Percentiles rank a stretch among this genome's conserved stretches.
These are phyloP conservation scores for Bos taurus DNA, from an alignment of 2,113 vertebrate species.

Conservation along the genomic window ARS-UCD2.0 NC_037351.1:1959501-1960000, in stretches of 20 bases:
- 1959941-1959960: rapidly evolving
- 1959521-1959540: rapidly evolving
- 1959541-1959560: background rate
- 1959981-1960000: background rate
- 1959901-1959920: background rate
- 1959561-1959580: rapidly evolving
- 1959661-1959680: background rate
- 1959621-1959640: background rate
- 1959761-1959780: background rate
- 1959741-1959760: background rate
- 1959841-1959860: background rate
- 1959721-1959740: background rate
- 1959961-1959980: background rate
- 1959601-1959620: background rate
- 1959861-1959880: background rate
- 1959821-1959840: background rate
- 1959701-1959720: background rate
- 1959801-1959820: too few relatives aligned
- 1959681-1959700: background rate
- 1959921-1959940: background rate
- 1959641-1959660: background rate
- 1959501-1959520: rapidly evolving
- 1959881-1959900: background rate
- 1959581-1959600: background rate
- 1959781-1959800: background rate